phyloP scores from a whole-genome alignment of 1,140 invertebrate genomes.

The Drosophila burlai region DNA sequence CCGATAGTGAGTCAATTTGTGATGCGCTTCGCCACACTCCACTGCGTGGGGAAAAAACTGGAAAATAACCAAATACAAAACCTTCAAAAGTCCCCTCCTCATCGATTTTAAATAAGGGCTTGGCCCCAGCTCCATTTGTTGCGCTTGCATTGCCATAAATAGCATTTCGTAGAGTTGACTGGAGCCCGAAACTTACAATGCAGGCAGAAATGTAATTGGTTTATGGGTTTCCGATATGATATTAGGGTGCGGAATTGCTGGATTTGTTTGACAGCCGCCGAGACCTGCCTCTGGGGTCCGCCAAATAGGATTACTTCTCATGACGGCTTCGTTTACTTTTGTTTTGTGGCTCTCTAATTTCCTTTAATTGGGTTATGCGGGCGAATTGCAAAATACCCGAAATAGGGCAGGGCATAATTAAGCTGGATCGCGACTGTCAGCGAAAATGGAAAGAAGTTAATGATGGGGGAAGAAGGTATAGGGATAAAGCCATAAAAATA shows the following conservation, averaged over 20 bases:
- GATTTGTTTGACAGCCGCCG: constrained; percentile 47
- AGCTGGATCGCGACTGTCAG: constrained; percentile 15
- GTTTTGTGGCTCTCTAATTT: constrained; percentile 40
- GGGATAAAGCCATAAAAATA: neutral
- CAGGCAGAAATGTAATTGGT: constrained; percentile 73
- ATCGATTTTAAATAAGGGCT: constrained; percentile 61
- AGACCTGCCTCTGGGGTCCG: constrained; percentile 26
- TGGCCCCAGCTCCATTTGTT: constrained; percentile 51
- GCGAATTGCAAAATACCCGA: constrained; percentile 54
- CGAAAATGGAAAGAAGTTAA: constrained; percentile 19
- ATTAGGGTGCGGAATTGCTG: constrained; percentile 58
- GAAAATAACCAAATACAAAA: constrained; percentile 37
- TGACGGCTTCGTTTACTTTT: constrained; percentile 32
- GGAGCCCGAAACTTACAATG: constrained; percentile 58
- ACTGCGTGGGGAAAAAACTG: constrained; percentile 40
- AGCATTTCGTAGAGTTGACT: constrained; percentile 42
- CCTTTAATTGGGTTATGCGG: constrained; percentile 61
- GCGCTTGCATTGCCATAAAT: constrained; percentile 69
- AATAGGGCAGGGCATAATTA: constrained; percentile 56
- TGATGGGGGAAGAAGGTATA: constrained; percentile 12
- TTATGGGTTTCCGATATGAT: constrained; percentile 62
- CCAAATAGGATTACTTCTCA: constrained; percentile 67
- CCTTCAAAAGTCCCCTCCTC: constrained; percentile 58
- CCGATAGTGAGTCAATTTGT: constrained; percentile 33
- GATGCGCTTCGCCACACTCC: constrained; percentile 69